Evolutionary conservation across 1,140 invertebrate species (phyloP), one percentile per base, ranked within the genome.

Genomic region (Trichonephila inaurata): DNA sequence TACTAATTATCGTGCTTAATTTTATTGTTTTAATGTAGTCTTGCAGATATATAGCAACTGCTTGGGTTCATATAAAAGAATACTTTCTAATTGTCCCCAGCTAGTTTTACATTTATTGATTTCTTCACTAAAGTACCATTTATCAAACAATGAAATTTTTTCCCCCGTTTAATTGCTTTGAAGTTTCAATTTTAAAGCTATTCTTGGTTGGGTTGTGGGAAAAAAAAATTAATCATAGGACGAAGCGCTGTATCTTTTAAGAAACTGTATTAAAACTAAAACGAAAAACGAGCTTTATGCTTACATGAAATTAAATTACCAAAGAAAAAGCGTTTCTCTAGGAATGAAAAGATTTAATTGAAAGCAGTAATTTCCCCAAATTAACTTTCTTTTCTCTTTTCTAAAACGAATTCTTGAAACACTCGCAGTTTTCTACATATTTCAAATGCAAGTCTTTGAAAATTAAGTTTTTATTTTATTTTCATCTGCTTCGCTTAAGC

Each of bases 121-220:
- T 28, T 58, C 44, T 72, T 72, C 24, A 4, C 24, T 72, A 82
- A 83, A 83, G 81, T 58, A 83, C 44, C 81, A 83, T 83, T 83
- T 83, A 83, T 83, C 81, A 83, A 83, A 83, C 81, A 83, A 83
- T 51, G 21, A 51, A 83, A 33, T 33, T 44, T 51, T 51, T 58
- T 83, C n/a, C 8, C 5, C 33, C 19, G 10, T 83, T 83, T 83
- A 83, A 83, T 83, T 83, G 81, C 40, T 44, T 58, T 83, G 40
- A 83, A 83, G 81, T 83, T 83, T 72, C 81, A 83, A 58, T 51
- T 83, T 83, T 83, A 83, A 83, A 51, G 81, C 81, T 44, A 51
- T 83, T 83, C 44, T n/a, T 83, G 19, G 40, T 58, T 58, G 51
- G 81, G 8, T 21, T 83, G 18, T 5, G 33, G 1, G 21, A 83